phyloP scores from a whole-genome alignment of 2,888 invertebrate species.

The Archips crataeganus region DNA sequence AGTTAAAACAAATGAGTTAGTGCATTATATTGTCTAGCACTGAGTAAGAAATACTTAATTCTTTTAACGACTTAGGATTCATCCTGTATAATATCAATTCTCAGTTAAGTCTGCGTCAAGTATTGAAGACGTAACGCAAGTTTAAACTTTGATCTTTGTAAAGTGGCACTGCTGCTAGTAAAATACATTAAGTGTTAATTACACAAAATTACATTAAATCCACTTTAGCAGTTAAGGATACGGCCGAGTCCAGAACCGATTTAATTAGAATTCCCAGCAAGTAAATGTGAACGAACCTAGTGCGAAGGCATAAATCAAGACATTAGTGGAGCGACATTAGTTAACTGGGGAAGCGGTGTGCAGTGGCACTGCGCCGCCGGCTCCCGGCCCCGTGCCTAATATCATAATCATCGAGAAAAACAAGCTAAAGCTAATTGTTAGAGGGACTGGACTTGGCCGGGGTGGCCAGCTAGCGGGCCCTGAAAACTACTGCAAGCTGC shows the following conservation, averaged over 20 bases:
- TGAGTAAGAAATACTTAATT: no score
- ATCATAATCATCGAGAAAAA: conserved; percentile 62
- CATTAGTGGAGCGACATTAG: conserved; percentile 63
- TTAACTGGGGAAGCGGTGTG: conserved; percentile 57
- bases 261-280: conserved; percentile 53
- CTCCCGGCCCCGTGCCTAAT: conserved; percentile 50
- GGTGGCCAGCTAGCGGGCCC: conserved; percentile 51
- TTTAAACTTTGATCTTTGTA: conserved; percentile 37
- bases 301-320: conserved; percentile 67
- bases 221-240: conserved; percentile 61
- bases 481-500: conserved; percentile 58
- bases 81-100: conserved; percentile 16
- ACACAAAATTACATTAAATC: no score
- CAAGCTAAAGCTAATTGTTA: conserved; percentile 59
- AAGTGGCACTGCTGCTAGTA: conserved; percentile 47
- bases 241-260: conserved; percentile 53
- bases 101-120: conserved; percentile 26
- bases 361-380: conserved; percentile 7
- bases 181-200: conserved; percentile 56
- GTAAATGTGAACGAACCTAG: conserved; percentile 59
- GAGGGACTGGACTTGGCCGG: conserved; percentile 23
- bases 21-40: no score
- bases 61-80: no score
- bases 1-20: no score
- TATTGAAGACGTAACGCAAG: conserved; percentile 24